These are phyloP conservation scores for Mormyrus hasselquistii DNA, from an alignment of 2,797 vertebrate species.

Conservation along the genomic window DNA sequence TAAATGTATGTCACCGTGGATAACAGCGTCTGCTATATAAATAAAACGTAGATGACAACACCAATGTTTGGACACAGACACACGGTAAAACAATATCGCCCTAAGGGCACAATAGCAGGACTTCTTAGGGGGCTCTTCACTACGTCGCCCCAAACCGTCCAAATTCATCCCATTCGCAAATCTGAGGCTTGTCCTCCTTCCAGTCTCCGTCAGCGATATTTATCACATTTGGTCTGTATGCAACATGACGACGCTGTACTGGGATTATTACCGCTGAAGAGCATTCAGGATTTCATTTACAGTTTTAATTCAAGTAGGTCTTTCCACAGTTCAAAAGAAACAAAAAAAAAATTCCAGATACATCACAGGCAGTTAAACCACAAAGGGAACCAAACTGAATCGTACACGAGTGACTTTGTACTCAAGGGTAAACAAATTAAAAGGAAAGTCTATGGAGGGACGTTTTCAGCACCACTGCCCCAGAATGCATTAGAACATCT, in stretches of 20 bases:
- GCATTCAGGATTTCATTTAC: neutral
- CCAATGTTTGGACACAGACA: neutral
- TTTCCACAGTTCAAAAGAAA: neutral
- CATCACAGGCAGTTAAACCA: slow-evolving; percentile 11
- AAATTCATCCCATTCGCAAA: neutral
- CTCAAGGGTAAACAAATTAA: slow-evolving; percentile 15
- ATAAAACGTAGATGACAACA: neutral
- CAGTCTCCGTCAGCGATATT: neutral
- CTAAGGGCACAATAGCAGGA: neutral
- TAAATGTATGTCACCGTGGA: neutral
- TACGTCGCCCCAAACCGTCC: neutral
- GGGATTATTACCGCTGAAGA: neutral
- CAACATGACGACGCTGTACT: neutral
- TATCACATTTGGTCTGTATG: neutral
- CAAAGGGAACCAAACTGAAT: neutral
- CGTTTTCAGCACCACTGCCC: neutral
- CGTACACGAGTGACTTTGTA: neutral
- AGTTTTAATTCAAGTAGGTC: slow-evolving; percentile 7
- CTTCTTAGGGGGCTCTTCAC: neutral
- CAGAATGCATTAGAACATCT: neutral
- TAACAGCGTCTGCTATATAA: neutral
- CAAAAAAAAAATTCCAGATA: neutral
- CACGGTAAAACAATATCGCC: neutral
- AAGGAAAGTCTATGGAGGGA: neutral
- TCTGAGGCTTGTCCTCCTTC: neutral